Evolutionary conservation across 1,140 invertebrate genomes (phyloP).

Genomic region (Eciton burchellii): DNA sequence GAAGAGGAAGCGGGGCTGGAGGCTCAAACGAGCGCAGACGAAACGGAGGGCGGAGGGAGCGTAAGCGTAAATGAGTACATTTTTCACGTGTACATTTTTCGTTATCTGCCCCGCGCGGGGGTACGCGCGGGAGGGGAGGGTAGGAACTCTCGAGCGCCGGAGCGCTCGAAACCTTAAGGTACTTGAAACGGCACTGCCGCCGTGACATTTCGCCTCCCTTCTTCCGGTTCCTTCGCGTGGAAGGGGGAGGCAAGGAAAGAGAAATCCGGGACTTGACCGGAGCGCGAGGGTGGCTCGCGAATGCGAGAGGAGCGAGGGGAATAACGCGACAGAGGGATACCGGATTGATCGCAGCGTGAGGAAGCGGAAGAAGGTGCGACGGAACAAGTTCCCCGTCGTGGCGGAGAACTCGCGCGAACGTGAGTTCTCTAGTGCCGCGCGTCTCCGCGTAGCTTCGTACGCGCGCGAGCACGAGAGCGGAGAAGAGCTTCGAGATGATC

Average conservation of each 20-base stretch:
- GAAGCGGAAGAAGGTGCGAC: slow-evolving; percentile 68
- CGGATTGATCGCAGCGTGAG: slow-evolving; percentile 72
- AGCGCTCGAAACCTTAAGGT: slow-evolving; percentile 65
- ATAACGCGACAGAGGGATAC: slow-evolving; percentile 70
- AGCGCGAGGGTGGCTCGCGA: background rate
- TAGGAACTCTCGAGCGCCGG: background rate
- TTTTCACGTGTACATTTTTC: slow-evolving; percentile 69
- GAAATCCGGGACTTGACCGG: slow-evolving; percentile 48
- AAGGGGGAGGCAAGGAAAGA: slow-evolving; percentile 64
- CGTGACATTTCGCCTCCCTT: slow-evolving; percentile 50
- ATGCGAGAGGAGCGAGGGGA: slow-evolving; percentile 10
- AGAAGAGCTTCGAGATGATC: background rate
- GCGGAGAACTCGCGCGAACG: slow-evolving; percentile 67
- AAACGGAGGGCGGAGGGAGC: slow-evolving; percentile 19
- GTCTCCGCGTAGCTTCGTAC: slow-evolving; percentile 36
- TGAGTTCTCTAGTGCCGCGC: slow-evolving; percentile 66
- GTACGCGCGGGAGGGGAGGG: slow-evolving; percentile 6
- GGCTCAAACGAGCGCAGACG: background rate
- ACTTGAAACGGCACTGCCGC: slow-evolving; percentile 46
- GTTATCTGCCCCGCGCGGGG: slow-evolving; percentile 54
- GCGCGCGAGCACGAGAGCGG: slow-evolving; percentile 1
- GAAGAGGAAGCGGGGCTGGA: background rate
- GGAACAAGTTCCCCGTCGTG: slow-evolving; percentile 65
- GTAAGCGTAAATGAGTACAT: slow-evolving; percentile 64
- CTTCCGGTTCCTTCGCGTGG: slow-evolving; percentile 53